Evolutionary conservation across 1,140 invertebrate species (phyloP), one percentile per base, ranked within the genome.

Genomic region (Drosophila dunni): DNA sequence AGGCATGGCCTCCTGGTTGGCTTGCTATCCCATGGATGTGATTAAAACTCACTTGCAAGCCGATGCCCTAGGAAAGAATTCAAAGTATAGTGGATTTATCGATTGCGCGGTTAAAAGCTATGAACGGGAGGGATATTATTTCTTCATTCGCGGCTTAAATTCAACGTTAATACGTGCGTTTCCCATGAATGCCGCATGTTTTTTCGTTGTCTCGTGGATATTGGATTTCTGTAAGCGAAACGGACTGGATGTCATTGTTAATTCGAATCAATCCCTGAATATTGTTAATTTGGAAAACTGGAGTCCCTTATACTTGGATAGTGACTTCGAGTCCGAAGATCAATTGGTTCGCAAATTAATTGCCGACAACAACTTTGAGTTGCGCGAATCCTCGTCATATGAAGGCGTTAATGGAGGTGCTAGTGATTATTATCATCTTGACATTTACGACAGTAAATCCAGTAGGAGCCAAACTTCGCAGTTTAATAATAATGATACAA

Each of bases 151-250:
- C 9, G 97, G 97, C 0, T 82, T 98, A 0, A 94, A 93, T 9
- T 96, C 97, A 0, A 96, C 97, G 0, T 91, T 97, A 11, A 91
- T 98, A 36, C 94, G 98, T 45, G 97, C 98, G 0, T 98, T 98
- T 92, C 97, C 98, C 0, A 96, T 96, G n/a, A 99, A 98, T 85
- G 98, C 97, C 0, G 96, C 96, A 1, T 98, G 97, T 36, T 98
- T 98, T 90, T 94, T 96, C 3, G 96, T 97, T 3, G 97, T 98
- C 11, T 95, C 95, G 4, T 97, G 96, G 95, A 94, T 94, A 0
- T 93, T 96, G 71, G 62, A 82, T 7, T 68, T 86, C 29, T 75
- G 53, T 40, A 77, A 86, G 2, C 78, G 74, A 6, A 24, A 44
- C n/a, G 73, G 76, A 45, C 58, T 90, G 6, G 78, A 90, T 34